These are phyloP conservation scores for Toxotes chatareus DNA, from an alignment of 2,113 vertebrate species.

Conservation along the genomic window DNA sequence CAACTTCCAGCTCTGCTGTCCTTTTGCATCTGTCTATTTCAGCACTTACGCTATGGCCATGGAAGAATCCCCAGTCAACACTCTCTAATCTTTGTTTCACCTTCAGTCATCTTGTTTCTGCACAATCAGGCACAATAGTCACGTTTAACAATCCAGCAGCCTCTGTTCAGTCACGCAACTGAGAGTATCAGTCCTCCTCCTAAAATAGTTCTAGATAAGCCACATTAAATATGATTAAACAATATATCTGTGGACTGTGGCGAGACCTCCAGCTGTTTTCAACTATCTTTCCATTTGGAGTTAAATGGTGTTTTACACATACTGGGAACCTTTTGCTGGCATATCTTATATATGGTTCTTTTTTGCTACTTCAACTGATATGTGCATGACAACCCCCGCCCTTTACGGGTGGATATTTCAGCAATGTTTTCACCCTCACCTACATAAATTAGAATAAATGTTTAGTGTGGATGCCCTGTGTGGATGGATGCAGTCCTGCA, in stretches of 20 bases:
- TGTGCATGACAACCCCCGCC: slow-evolving; percentile 19
- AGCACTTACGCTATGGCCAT: slow-evolving; percentile 53
- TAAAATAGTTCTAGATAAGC: slow-evolving; percentile 80
- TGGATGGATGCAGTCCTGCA: neutral
- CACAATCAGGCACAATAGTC: slow-evolving; percentile 53
- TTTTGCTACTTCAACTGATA: slow-evolving; percentile 51
- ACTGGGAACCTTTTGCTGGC: slow-evolving; percentile 31
- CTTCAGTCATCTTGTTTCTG: slow-evolving; percentile 20
- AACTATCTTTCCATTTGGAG: slow-evolving; percentile 69
- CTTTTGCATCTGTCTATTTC: slow-evolving; percentile 63
- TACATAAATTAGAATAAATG: slow-evolving; percentile 17
- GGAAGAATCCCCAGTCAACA: slow-evolving; percentile 50
- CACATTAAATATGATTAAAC: slow-evolving; percentile 82
- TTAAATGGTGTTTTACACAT: slow-evolving; percentile 62
- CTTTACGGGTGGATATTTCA: slow-evolving; percentile 37
- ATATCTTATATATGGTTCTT: slow-evolving; percentile 47
- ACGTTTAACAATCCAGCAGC: slow-evolving; percentile 31
- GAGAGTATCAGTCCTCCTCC: slow-evolving; percentile 69
- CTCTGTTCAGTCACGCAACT: slow-evolving; percentile 47
- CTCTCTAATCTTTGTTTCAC: slow-evolving; percentile 20
- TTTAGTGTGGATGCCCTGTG: slow-evolving; percentile 5
- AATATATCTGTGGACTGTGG: slow-evolving; percentile 69
- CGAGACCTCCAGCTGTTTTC: slow-evolving; percentile 78
- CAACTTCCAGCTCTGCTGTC: slow-evolving; percentile 8
- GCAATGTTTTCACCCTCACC: slow-evolving; percentile 21